phyloP scores from a whole-genome alignment of 2,888 invertebrate species.

The Caenorhabditis japonica region DNA sequence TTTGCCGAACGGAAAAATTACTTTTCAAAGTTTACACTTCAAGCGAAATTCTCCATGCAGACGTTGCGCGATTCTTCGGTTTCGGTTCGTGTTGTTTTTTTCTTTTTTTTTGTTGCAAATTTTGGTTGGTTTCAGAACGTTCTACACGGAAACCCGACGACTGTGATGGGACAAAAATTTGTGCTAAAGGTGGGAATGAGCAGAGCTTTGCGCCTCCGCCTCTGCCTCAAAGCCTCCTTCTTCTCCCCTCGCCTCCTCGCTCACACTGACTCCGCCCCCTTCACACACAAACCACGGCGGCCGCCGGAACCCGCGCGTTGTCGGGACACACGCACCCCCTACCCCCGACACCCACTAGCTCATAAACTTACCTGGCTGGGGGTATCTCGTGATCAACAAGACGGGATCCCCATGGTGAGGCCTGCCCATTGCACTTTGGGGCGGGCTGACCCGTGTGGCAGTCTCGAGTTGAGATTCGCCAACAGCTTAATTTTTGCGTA shows the following conservation, averaged over 20 bases:
- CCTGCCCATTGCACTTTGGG: constrained; percentile 84
- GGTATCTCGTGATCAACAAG: constrained; percentile 84
- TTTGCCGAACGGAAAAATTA: constrained; percentile 64
- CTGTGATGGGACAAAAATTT: constrained; percentile 29
- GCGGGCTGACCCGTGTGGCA: constrained; percentile 85
- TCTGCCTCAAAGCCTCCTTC: too few species aligned
- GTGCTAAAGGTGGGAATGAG: constrained; percentile 11
- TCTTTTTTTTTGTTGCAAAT: too few species aligned
- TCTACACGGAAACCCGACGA: constrained; percentile 15
- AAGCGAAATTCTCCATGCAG: constrained; percentile 64
- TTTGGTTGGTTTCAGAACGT: constrained; percentile 20
- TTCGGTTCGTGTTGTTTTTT: constrained; percentile 21
- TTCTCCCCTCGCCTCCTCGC: neutral
- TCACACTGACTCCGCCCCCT: constrained; percentile 12
- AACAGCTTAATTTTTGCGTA: constrained; percentile 75
- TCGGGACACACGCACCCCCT: neutral
- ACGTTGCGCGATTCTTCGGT: constrained; percentile 63
- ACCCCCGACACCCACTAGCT: constrained; percentile 2
- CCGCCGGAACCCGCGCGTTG: constrained; percentile 15
- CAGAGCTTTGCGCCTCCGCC: neutral
- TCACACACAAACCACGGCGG: neutral
- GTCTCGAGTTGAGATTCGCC: constrained; percentile 82
- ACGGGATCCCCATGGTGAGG: constrained; percentile 84
- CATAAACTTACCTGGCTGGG: constrained; percentile 84
- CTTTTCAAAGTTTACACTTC: constrained; percentile 65